A percentile compares a stretch with the other conserved stretches of the same genome.
These are phyloP conservation scores for Fissipunctia ypsillon DNA, from an alignment of 2,888 invertebrate species.

Conservation along the genomic window DNA sequence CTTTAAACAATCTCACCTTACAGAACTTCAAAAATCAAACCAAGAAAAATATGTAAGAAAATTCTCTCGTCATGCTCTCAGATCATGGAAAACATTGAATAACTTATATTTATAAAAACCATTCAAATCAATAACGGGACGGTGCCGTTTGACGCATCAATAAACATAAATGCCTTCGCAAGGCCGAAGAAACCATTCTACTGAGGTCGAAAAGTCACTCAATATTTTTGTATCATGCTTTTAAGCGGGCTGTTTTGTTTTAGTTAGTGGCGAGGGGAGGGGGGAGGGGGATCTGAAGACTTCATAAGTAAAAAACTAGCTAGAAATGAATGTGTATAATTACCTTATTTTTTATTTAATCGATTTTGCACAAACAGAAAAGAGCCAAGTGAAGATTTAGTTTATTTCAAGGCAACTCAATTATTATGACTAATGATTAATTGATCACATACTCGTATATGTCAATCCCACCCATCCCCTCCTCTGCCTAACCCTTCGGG, in stretches of 20 bases:
- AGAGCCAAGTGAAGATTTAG: not conserved
- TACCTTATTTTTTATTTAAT: not conserved
- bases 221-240: slow-evolving; percentile 57
- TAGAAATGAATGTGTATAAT: too few relatives aligned
- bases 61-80: slow-evolving; percentile 34
- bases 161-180: slow-evolving; percentile 64
- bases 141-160: slow-evolving; percentile 63
- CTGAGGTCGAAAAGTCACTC: slow-evolving; percentile 62
- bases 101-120: slow-evolving; percentile 64
- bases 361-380: not conserved
- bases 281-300: not conserved
- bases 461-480: too few relatives aligned
- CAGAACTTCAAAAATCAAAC: slow-evolving; percentile 23
- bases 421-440: not conserved
- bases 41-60: slow-evolving; percentile 39
- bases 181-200: slow-evolving; percentile 61
- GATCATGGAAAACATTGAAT: slow-evolving; percentile 57
- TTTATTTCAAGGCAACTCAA: not conserved
- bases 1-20: not conserved
- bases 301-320: not conserved
- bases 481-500: too few relatives aligned
- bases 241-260: slow-evolving; percentile 39
- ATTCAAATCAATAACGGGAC: slow-evolving; percentile 66
- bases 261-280: not conserved
- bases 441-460: not conserved